These are phyloP conservation scores for Nomada goodeniana DNA, from an alignment of 2,888 invertebrate species.

Conservation along the genomic window DNA sequence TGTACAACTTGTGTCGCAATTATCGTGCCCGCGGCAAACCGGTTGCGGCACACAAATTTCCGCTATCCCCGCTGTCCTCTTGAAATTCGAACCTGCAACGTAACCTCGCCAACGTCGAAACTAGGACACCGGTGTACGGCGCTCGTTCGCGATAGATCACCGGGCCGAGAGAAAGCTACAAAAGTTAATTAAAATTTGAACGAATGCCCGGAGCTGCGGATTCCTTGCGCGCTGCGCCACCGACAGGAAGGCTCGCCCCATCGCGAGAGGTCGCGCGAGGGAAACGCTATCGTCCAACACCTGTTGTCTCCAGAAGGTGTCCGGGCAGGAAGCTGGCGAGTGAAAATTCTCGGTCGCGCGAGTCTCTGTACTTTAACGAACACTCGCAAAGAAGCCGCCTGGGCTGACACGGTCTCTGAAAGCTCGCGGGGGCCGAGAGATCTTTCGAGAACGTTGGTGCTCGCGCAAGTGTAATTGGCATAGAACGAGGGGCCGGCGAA, in stretches of 20 bases:
- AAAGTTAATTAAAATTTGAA: constrained; percentile 52
- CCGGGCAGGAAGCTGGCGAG: background rate
- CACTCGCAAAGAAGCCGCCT: background rate
- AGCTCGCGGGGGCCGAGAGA: background rate
- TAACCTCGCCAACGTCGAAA: constrained; percentile 30
- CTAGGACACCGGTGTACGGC: background rate
- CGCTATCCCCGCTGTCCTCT: constrained; percentile 43
- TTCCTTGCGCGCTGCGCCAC: background rate
- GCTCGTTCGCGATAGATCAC: constrained; percentile 1
- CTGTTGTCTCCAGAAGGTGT: constrained; percentile 54
- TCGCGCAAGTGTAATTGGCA: background rate
- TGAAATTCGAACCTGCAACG: constrained; percentile 11
- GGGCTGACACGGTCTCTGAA: background rate
- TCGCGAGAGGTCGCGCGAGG: constrained; percentile 41
- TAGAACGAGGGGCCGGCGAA: background rate
- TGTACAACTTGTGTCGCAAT: constrained; percentile 53
- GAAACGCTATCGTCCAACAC: constrained; percentile 51
- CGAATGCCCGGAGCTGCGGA: constrained; percentile 40
- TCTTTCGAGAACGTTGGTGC: background rate
- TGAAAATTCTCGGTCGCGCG: constrained; percentile 27
- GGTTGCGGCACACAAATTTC: constrained; percentile 70
- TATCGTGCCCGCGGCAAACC: constrained; percentile 72
- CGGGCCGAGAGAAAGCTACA: constrained; percentile 16
- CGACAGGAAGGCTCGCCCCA: constrained; percentile 24
- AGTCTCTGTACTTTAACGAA: background rate